phyloP scores from a whole-genome alignment of 2,888 invertebrate genomes.

The Apoda limacodes region DNA sequence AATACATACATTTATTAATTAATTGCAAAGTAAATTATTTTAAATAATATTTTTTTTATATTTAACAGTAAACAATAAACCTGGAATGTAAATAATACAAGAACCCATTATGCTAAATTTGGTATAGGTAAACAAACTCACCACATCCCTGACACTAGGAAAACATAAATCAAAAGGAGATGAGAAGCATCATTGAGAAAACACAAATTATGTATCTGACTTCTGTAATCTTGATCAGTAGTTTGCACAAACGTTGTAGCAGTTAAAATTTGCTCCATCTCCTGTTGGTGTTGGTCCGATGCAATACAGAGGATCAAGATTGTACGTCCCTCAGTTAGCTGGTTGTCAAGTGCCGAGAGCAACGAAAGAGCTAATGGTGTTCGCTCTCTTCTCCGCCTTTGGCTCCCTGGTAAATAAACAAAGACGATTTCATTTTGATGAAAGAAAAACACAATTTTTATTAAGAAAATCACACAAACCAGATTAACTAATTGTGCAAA shows the following conservation, averaged over 20 bases:
- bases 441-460: too few species aligned
- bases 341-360: constrained; percentile 79
- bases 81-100: constrained; percentile 65
- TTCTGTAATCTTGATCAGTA: constrained; percentile 43
- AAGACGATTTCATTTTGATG: too few species aligned
- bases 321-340: constrained; percentile 65
- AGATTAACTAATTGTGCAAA: constrained; percentile 41
- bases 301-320: constrained; percentile 56
- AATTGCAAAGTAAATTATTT: constrained; percentile 52
- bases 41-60: constrained; percentile 52
- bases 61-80: constrained; percentile 56
- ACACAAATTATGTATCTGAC: too few species aligned
- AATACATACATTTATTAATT: constrained; percentile 64
- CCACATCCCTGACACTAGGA: constrained; percentile 43
- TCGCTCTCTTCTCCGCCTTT: constrained; percentile 88
- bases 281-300: constrained; percentile 34
- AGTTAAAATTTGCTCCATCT: constrained; percentile 33
- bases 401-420: constrained; percentile 74
- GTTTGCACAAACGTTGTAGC: constrained; percentile 28
- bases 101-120: constrained; percentile 56
- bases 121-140: constrained; percentile 59
- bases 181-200: constrained; percentile 30
- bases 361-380: constrained; percentile 86
- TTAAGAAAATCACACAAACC: constrained; percentile 1
- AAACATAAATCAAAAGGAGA: constrained; percentile 40